A percentile compares a stretch with the other conserved stretches of the same genome.
Conservation (phyloP, 2,113 vertebrate genomes). For the Sclerurus mexicanus region DNA sequence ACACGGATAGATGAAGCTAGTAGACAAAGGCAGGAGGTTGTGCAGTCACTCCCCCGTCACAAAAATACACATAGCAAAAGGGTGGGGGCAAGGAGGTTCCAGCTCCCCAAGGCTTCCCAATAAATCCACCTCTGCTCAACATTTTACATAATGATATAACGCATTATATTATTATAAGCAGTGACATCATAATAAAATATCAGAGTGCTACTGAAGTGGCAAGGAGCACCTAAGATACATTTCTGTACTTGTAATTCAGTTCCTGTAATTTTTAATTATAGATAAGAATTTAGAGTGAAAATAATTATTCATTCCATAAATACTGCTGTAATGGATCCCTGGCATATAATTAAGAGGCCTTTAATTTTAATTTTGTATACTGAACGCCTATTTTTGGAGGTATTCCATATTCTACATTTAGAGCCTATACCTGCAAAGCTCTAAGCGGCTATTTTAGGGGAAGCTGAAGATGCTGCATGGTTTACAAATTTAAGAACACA, state of each 20-base stretch:
- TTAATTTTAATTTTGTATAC: constrained; percentile 51
- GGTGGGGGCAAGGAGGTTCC: background rate
- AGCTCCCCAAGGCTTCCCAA: constrained; percentile 15
- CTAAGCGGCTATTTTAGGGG: background rate
- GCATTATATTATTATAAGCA: background rate
- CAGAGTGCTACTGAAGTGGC: constrained; percentile 10
- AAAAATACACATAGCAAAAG: background rate
- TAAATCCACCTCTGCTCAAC: constrained; percentile 39
- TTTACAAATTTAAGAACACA: background rate
- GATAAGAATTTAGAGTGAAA: constrained; percentile 63
- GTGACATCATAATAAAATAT: constrained; percentile 48
- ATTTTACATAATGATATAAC: constrained; percentile 49
- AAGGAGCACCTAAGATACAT: constrained; percentile 41
- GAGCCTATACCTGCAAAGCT: background rate
- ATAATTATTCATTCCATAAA: constrained; percentile 51
- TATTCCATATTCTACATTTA: background rate
- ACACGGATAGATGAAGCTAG: background rate
- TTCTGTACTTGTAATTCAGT: constrained; percentile 31
- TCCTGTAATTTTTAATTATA: constrained; percentile 56
- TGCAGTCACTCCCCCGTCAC: background rate
- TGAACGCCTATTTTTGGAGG: background rate
- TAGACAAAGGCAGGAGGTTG: background rate
- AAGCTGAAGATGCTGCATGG: background rate
- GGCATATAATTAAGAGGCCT: constrained; percentile 51
- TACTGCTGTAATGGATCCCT: constrained; percentile 3